A percentile compares a stretch with the other conserved stretches of the same genome.
Evolutionary conservation across 1,140 invertebrate genomes (phyloP).

Genomic region (Drosophila lowei): DNA sequence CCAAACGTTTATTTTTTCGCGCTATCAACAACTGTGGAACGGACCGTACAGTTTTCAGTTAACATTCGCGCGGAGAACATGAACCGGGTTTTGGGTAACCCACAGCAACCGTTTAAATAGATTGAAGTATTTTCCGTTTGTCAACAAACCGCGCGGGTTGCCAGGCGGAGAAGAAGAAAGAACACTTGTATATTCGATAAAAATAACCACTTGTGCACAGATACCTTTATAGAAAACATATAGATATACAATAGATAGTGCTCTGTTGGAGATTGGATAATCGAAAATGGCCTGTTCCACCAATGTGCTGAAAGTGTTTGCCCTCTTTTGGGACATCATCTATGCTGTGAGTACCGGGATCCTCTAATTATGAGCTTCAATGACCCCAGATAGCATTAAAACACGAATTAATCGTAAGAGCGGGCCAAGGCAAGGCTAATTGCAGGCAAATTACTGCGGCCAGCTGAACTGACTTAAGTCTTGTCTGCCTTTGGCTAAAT

Average conservation of each 20-base stretch:
- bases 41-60: conserved; percentile 49
- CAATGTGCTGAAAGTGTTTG: conserved; percentile 60
- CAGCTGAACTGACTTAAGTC: background rate
- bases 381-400: conserved; percentile 18
- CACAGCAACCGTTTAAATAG: conserved; percentile 59
- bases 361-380: background rate
- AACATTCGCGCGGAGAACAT: conserved; percentile 69
- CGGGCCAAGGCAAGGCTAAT: conserved; percentile 48
- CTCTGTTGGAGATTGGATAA: background rate
- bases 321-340: conserved; percentile 68
- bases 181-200: conserved; percentile 17
- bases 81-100: conserved; percentile 54
- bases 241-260: background rate
- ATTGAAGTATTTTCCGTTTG: conserved; percentile 60
- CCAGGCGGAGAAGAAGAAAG: conserved; percentile 1
- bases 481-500: conserved; percentile 20
- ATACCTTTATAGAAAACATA: conserved; percentile 4
- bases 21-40: conserved; percentile 51
- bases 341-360: conserved; percentile 64
- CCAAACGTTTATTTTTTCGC: conserved; percentile 51
- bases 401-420: conserved; percentile 19
- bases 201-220: conserved; percentile 4
- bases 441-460: conserved; percentile 9
- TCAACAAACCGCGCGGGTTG: conserved; percentile 54
- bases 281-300: conserved; percentile 76